Evolutionary conservation across 2,888 invertebrate species (phyloP), one percentile per base, ranked within the genome.

Genomic region (Colostygia pectinataria): DNA sequence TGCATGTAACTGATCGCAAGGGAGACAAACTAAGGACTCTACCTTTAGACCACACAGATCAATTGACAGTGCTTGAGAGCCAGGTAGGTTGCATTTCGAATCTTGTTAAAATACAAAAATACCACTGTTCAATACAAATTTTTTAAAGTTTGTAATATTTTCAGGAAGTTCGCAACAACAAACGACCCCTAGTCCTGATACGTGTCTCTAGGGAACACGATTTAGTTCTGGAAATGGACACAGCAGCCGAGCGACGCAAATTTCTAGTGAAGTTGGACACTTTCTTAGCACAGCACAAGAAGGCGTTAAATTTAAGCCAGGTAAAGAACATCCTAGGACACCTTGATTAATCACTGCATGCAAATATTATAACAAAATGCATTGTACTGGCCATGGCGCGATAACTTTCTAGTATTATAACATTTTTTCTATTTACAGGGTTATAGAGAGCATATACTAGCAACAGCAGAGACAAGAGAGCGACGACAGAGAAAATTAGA

Each of bases 391-490:
- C n/a, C n/a, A n/a, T n/a, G n/a, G n/a, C n/a, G n/a, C n/a, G n/a
- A n/a, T n/a, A n/a, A n/a, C n/a, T n/a, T 15, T 15, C 15, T 4
- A 15, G 4, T 15, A 6, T 20, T 6, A 20, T 6, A 20, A 20
- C 6, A 20, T 29, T 8, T 41, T 6, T 4, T 24, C 2, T 40
- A 6, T 13, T 25, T 8, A 36, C 77, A 91, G 92, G 92, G 94
- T n/a, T 93, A 93, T 60, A 92, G 97, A 20, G 98, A 98, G 61
- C 93, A 96, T 56, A 96, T 98, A 92, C 78, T 98, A 45, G 95
- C 96, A 5, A 95, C 97, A 70, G 98, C 98, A 5, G 98, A 98
- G 83, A 98, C 98, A 0, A 94, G 97, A 62, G 98, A 98, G 71
- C 91, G 98, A 4, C 85, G 98, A n/a, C 98, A 98, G 76, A 95